Evolutionary conservation across 2,888 invertebrate genomes (phyloP).

Genomic region (Antheraea yamamai): DNA sequence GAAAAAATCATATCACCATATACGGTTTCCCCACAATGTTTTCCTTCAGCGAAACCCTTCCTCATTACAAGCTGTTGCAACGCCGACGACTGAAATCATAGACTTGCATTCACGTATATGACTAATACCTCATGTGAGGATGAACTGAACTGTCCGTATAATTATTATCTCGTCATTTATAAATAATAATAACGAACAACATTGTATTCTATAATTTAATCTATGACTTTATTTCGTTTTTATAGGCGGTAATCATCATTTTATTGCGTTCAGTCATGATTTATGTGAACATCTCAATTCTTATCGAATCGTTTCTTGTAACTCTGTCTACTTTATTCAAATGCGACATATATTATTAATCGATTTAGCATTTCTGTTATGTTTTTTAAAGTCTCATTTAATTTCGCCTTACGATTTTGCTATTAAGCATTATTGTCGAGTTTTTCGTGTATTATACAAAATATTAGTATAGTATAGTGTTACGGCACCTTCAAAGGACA

Average conservation of each 20-base stretch:
- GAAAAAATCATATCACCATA: too few relatives aligned
- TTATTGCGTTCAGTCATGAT: constrained; percentile 11
- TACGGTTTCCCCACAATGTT: too few relatives aligned
- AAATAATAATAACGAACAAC: not conserved
- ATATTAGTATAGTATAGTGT: not conserved
- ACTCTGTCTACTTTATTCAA: constrained; percentile 4
- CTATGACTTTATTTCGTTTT: constrained; percentile 1
- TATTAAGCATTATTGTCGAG: not conserved
- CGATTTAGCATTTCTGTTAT: not conserved
- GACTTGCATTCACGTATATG: not conserved
- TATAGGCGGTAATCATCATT: not conserved
- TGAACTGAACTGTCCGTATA: not conserved
- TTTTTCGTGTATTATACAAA: not conserved
- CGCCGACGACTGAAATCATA: too few relatives aligned
- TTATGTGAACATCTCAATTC: not conserved
- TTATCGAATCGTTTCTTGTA: not conserved
- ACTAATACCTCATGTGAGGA: not conserved
- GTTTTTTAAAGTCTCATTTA: not conserved
- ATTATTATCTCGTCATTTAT: not conserved
- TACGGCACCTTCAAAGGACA: too few relatives aligned
- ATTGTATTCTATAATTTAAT: not conserved
- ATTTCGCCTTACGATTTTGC: not conserved
- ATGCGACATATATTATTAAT: not conserved
- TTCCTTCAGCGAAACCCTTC: too few relatives aligned
- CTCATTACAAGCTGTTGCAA: too few relatives aligned